Evolutionary conservation across 2,888 invertebrate species (phyloP), one percentile per base, ranked within the genome.

Genomic region (Actias luna): DNA sequence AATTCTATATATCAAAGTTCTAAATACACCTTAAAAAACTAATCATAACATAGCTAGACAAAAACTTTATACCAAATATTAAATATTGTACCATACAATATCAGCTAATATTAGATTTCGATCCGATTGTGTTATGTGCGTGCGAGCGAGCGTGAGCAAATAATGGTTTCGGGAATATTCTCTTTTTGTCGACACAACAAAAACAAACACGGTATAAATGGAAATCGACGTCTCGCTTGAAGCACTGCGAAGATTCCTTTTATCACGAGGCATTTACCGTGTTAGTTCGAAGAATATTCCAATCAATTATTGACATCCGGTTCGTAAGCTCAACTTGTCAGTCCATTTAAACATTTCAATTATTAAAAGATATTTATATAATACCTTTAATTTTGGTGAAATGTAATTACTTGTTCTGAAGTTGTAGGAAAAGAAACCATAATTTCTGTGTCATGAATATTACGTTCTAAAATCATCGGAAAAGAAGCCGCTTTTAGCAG

Each of bases 71-170:
- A 50, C 10, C 14, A 50, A 50, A 50, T 50, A 12, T 50, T 50
- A 22, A 46, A 22, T 22, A 1, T 12, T 25, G 12, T 12, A 50
- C 46, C 46, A 50, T 12, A 50, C 25, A 12, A 22, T 50, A 25
- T 50, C 25, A 25, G 46, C 46, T 50, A 61, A 57, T 61, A 61
- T 61, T 61, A 55, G 55, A 61, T 61, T 57, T 61, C 36, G 39
- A 62, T 62, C 42, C 57, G 61, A 57, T 58, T 57, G 57, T n/a
- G 52, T 58, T n/a, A 16, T 55, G 29, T 27, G 55, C 58, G 42
- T 39, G 58, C 61, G 42, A 42, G 61, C 57, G 42, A 42, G 61
- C 57, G 42, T 58, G 61, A 42, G 33, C 57, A 58, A 62, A 62
- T 61, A 62, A 62, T 62, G 58, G 57, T 18, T 31, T 31, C 58